Conservation (phyloP, 2,888 invertebrate genomes). For the Lamellibrachia columna region DNA sequence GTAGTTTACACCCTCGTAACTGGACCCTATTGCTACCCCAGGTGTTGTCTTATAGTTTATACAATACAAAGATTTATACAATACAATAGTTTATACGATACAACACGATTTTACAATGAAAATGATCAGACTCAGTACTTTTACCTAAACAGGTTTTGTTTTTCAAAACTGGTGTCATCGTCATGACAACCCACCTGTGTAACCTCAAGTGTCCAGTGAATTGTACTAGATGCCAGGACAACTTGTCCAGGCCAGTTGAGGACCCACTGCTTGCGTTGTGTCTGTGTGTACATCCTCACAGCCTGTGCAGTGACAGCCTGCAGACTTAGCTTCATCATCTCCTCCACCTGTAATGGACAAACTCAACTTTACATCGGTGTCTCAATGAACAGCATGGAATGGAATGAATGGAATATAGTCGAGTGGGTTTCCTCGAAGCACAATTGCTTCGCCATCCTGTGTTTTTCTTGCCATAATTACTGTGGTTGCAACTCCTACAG, state of each 20-base stretch:
- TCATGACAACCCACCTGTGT: conserved; percentile 51
- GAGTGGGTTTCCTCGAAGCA: no score
- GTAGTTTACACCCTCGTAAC: no score
- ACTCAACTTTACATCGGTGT: background rate
- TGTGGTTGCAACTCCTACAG: no score
- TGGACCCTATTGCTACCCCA: no score
- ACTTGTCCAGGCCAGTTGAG: conserved; percentile 65
- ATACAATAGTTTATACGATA: no score
- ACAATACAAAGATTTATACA: no score
- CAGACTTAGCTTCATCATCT: conserved; percentile 63
- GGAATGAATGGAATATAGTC: no score
- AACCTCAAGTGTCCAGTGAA: conserved; percentile 65
- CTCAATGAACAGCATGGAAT: background rate
- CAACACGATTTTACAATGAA: background rate
- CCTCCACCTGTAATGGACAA: conserved; percentile 54
- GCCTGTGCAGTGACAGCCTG: conserved; percentile 55
- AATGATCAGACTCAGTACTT: background rate
- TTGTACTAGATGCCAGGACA: conserved; percentile 62
- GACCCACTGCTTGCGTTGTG: conserved; percentile 61
- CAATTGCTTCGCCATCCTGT: no score
- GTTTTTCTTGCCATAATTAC: no score
- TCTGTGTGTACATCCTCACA: conserved; percentile 54
- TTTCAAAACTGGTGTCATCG: background rate
- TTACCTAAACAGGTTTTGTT: background rate
- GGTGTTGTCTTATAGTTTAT: no score